Evolutionary conservation across 1,140 invertebrate species (phyloP), one percentile per base, ranked within the genome.

Genomic region (Polyergus mexicanus): DNA sequence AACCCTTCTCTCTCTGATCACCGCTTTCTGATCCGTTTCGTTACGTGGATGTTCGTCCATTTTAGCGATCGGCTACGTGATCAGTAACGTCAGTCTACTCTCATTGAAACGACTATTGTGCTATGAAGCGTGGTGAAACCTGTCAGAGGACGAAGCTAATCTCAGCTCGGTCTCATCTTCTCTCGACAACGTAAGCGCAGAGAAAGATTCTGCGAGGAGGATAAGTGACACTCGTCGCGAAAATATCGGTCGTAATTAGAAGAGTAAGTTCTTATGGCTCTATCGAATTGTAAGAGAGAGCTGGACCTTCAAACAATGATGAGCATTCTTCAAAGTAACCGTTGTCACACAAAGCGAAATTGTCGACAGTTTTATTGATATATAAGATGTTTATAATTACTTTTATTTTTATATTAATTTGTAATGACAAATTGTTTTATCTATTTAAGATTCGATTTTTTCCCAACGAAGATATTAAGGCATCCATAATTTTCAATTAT

Each of bases 11-110:
- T 44, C 41, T 84, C 51, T 84, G 84, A 88, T 88, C 41, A 72
- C 41, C 5, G 41, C 22, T 32, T 58, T 84, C 66, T 77, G 69
- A 85, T 88, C 54, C 81, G 44, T 38, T 66, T 85, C 80, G 66
- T 75, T 84, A 75, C 75, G 63, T 88, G 86, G 16, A 85, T 22
- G 60, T n/a, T 74, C 76, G 71, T 88, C 81, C 74, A 80, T 88
- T 85, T 75, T 69, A 69, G 56, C 74, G 60, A 80, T 75, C 74
- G 11, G 56, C 76, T 63, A 75, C 44, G 11, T 60, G 32, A 75
- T 80, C 76, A 69, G 76, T 72, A 88, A 58, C 74, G 66, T 68
- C 51, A 68, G 60, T 66, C 62, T 44, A 66, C n/a, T 10, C 44
- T 41, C 66, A 85, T 80, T 56, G 41, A 63, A 62, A 38, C 62